Percentiles rank a stretch among this genome's conserved stretches.
Conservation (phyloP, 2,888 invertebrate genomes). For the Formica aserva region DNA sequence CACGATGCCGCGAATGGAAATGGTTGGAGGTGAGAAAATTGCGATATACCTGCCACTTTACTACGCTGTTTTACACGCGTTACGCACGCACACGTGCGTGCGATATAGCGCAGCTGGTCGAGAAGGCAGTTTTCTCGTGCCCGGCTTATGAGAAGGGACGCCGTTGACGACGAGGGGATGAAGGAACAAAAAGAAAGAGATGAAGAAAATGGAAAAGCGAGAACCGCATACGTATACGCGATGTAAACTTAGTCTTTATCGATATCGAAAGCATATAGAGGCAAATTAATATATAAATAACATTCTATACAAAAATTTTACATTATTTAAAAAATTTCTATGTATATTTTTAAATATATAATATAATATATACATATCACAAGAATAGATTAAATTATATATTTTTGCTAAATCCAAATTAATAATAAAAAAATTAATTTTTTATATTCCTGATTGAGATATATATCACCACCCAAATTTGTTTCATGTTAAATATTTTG, state of each 20-base stretch:
- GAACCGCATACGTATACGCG: conserved; percentile 17
- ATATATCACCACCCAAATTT: not conserved
- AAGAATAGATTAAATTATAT: not conserved
- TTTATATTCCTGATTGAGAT: not conserved
- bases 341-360: not conserved
- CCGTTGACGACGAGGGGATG: conserved; percentile 37
- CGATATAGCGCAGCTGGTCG: conserved; percentile 37
- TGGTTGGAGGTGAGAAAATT: conserved; percentile 53
- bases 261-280: conserved; percentile 2
- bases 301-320: not conserved
- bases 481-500: not conserved
- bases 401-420: not conserved
- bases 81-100: conserved; percentile 41
- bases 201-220: not conserved
- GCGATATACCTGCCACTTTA: conserved; percentile 65
- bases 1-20: conserved; percentile 40
- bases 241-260: conserved; percentile 30
- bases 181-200: conserved; percentile 29
- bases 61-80: conserved; percentile 31
- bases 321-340: not conserved
- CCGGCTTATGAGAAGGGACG: conserved; percentile 42
- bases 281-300: not conserved
- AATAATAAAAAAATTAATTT: not conserved
- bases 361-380: not conserved
- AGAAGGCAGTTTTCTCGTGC: conserved; percentile 39